Base-by-base conservation (phyloP, 1,140 invertebrate species). In the Trichonephila clavipes region DNA sequence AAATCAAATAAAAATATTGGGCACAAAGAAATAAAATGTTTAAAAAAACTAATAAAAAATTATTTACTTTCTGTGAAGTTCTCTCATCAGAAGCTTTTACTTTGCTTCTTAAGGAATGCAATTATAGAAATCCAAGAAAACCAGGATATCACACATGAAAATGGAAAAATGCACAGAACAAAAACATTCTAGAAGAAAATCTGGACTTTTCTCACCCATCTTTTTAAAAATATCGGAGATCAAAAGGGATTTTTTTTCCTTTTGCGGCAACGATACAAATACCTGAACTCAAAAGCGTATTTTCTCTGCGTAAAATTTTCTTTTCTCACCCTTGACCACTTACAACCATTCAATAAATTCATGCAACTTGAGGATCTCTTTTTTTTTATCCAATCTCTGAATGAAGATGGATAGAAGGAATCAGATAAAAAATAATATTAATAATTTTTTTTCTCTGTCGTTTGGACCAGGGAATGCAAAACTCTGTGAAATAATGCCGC, bases 221-320 rank as follows among this genome's bases (percentile, higher is more conserved):
- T 77, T 77, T 77, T 77, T 72, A 72, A 77, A 77, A 18, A 77
- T 72, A 72, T 72, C 16, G 69, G 69, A 72, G 24, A 77, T 77
- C 69, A 77, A 77, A 77, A 77, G 69, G 24, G 51, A 51, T 10
- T 51, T 51, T 64, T 64, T 64, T 64, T 64, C 62, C 28, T 21
- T 16, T 64, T 64, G 3, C 21, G 10, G 64, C 21, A 77, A 24
- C 28, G 24, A 77, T 77, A 77, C 28, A 77, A 77, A 77, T 77
- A 77, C 28, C 24, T 77, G 24, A 3, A 12, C 69, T 77, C 24
- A 34, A 77, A 77, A 77, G 28, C 69, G 24, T 40, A 24, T 16
- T 18, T 34, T 77, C 69, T 34, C 28, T 24, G 14, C 4, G 69
- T 34, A 77, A 77, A 72, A 16, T 34, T 77, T 77, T 18, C 28